Evolutionary conservation across 2,113 vertebrate genomes (phyloP).

Genomic region (Scomber japonicus): DNA sequence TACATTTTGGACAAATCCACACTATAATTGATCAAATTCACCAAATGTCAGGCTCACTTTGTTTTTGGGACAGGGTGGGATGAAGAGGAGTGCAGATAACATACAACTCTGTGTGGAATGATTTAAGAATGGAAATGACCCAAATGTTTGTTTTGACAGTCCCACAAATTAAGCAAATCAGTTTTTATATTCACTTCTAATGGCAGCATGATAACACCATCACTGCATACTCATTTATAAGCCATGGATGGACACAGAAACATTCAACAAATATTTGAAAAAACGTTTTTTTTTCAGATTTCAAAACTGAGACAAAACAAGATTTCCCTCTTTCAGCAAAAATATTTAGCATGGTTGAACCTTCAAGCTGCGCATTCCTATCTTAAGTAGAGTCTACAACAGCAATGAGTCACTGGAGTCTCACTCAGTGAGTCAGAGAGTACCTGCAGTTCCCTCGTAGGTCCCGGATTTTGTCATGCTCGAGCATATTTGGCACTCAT

Average conservation of each 20-base stretch:
- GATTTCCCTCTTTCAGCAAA: slow-evolving; percentile 55
- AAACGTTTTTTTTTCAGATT: slow-evolving; percentile 67
- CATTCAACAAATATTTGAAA: slow-evolving; percentile 82
- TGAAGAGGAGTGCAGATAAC: slow-evolving; percentile 69
- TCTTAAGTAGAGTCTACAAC: slow-evolving; percentile 61
- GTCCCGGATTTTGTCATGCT: slow-evolving; percentile 60
- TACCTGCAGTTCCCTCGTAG: slow-evolving; percentile 42
- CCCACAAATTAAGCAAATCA: slow-evolving; percentile 70
- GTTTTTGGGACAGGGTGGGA: slow-evolving; percentile 65
- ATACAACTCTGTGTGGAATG: slow-evolving; percentile 70
- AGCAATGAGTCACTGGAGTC: slow-evolving; percentile 58
- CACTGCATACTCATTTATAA: slow-evolving; percentile 79
- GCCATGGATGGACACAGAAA: slow-evolving; percentile 79
- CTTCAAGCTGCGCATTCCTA: slow-evolving; percentile 70
- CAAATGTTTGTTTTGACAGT: slow-evolving; percentile 62
- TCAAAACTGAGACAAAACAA: slow-evolving; percentile 75
- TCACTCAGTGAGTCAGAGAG: slow-evolving; percentile 61
- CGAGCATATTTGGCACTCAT: slow-evolving; percentile 82
- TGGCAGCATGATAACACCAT: slow-evolving; percentile 75
- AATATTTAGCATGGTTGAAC: slow-evolving; percentile 76
- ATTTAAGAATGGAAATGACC: slow-evolving; percentile 59
- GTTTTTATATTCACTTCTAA: slow-evolving; percentile 73
- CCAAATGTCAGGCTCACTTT: slow-evolving; percentile 81
- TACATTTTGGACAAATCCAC: slow-evolving; percentile 85
- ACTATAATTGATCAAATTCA: slow-evolving; percentile 83